Conservation (phyloP, 1,140 invertebrate species). For the Microplitis mediator region DNA sequence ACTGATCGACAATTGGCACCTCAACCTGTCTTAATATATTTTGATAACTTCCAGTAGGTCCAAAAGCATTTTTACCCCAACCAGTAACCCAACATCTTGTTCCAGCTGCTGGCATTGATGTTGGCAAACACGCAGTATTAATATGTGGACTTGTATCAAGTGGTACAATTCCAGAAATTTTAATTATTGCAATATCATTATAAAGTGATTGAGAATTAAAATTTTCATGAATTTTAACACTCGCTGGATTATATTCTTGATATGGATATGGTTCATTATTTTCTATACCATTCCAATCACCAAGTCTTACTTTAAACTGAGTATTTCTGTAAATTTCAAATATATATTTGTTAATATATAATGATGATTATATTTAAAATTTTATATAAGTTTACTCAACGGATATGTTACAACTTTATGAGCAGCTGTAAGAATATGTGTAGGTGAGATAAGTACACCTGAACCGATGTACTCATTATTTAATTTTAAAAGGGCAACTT, state of each 20-base stretch:
- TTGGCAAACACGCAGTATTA: conserved; percentile 72
- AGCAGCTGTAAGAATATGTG: conserved; percentile 72
- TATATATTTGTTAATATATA: neutral
- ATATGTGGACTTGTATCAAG: conserved; percentile 68
- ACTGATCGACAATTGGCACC: conserved; percentile 69
- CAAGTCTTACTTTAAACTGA: conserved; percentile 68
- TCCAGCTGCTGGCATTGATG: conserved; percentile 59
- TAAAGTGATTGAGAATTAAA: conserved; percentile 71
- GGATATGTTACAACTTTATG: conserved; percentile 68
- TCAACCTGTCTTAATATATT: conserved; percentile 73
- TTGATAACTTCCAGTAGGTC: conserved; percentile 68
- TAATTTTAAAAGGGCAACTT: conserved; percentile 58
- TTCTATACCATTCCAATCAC: conserved; percentile 71
- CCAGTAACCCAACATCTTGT: conserved; percentile 77
- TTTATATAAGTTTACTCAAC: conserved; percentile 58
- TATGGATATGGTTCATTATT: conserved; percentile 68
- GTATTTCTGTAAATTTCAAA: no score
- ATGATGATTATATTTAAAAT: no score
- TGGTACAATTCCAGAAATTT: conserved; percentile 65
- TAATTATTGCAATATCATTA: conserved; percentile 74
- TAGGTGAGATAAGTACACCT: conserved; percentile 68
- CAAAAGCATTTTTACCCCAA: conserved; percentile 83
- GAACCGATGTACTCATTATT: conserved; percentile 70
- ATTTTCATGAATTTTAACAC: conserved; percentile 69
- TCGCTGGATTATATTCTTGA: conserved; percentile 64